phyloP scores from a whole-genome alignment of 2,888 invertebrate species.

The Ophion slaviceki region DNA sequence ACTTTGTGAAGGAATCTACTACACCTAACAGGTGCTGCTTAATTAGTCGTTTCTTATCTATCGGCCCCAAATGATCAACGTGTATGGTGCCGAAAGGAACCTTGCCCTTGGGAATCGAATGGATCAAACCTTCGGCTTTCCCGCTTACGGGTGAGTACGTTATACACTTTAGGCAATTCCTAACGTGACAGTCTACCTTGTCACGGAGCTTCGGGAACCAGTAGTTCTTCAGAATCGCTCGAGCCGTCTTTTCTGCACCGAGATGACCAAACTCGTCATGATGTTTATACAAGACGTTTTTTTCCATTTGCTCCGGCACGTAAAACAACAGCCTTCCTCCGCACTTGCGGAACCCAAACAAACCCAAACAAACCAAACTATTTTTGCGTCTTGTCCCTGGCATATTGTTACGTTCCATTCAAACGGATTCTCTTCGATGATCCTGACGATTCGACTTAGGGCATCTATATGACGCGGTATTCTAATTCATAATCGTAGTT shows the following conservation, averaged over 20 bases:
- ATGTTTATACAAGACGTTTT: slow-evolving; percentile 54
- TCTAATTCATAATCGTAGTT: slow-evolving; percentile 69
- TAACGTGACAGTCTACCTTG: slow-evolving; percentile 42
- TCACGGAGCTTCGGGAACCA: slow-evolving; percentile 57
- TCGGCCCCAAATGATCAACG: slow-evolving; percentile 65
- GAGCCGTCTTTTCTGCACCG: slow-evolving; percentile 61
- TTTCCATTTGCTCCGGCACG: slow-evolving; percentile 61
- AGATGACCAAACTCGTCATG: slow-evolving; percentile 68
- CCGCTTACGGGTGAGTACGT: slow-evolving; percentile 49
- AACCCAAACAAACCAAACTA: too few species aligned
- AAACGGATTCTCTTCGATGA: slow-evolving; percentile 63
- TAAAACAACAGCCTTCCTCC: slow-evolving; percentile 66
- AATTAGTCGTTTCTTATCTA: slow-evolving; percentile 70
- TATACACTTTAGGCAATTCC: slow-evolving; percentile 66
- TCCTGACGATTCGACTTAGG: slow-evolving; percentile 60
- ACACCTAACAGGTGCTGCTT: slow-evolving; percentile 73
- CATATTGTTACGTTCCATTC: slow-evolving; percentile 57
- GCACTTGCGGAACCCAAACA: too few species aligned
- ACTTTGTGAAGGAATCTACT: slow-evolving; percentile 35
- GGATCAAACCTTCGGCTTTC: slow-evolving; percentile 60
- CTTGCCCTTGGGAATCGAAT: slow-evolving; percentile 64
- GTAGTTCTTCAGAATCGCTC: slow-evolving; percentile 52
- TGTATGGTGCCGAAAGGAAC: slow-evolving; percentile 61
- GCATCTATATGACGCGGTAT: slow-evolving; percentile 74
- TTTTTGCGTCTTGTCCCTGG: slow-evolving; percentile 50